Base-by-base conservation (phyloP, 30 jellyfish, hydroid and myxozoan genomes). In the Aurelia sp. region DNA sequence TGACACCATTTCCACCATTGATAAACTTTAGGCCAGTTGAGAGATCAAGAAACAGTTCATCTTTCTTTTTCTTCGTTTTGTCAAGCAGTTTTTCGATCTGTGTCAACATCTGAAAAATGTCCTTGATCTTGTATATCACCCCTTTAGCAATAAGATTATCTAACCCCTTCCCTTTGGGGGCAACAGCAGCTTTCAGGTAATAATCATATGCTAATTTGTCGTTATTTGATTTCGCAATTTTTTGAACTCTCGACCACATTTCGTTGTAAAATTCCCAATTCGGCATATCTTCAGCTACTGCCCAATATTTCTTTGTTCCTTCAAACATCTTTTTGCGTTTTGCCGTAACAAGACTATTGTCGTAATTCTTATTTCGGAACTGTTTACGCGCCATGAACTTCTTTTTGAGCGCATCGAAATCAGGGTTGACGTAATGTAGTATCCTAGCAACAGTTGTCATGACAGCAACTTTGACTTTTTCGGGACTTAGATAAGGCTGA, bases 371-470 rank as follows among this genome's bases (percentile, higher is more conserved):
- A 22, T 47, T n/a, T 35, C 66, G 63, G 37, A 84, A 84, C 16
- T 62, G 63, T 47, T 84, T 84, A 16, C 80, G 64, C 65, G 80
- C 82, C 21, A 48, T 65, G 27, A 84, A 76, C 66, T 84, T 84
- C 82, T 71, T 72, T 59, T 53, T 58, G 80, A 84, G 68, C 11
- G 93, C 64, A 37, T 73, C 93, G 65, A 84, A 73, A 20, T 84
- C 86, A 16, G 93, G 77, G 68, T 84, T 84, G 65, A 84, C 87
- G 82, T 84, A 84, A 64, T 84, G 93, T 15, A 84, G 87, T 67
- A 84, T 52, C 11, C 93, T 35, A 11, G 87, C 93, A 9, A 33
- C 76, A 59, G 33, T 22, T 4, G 87, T 84, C 4, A 74, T 19
- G 47, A 47, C 77, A 17, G 86, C 74, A 62, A 84, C 52, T 35